Base-by-base conservation (phyloP, 2,888 invertebrate species). In the Zygogramma bicolorata region DNA sequence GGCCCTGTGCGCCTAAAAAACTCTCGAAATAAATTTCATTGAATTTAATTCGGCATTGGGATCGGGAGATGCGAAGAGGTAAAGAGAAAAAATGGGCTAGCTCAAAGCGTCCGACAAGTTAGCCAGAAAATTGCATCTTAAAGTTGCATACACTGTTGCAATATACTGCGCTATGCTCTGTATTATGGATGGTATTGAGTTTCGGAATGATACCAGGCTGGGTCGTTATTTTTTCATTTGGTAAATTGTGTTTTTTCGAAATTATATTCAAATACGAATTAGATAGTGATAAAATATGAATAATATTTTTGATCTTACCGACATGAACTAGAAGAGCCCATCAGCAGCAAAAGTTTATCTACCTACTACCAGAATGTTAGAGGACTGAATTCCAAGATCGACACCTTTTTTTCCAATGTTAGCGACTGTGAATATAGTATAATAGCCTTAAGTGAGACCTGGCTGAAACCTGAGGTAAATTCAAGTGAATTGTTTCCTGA, bases 81-180 rank as follows among this genome's bases (percentile, higher is more conserved):
- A 66, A 73, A 73, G 68, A 73, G 70, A 71, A 68, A 72, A 72
- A 74, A 76, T 66, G 65, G 68, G 66, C 70, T 34, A 34, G 65
- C 46, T 74, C 74, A 74, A 76, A 76, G 73, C 77, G 63, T 75
- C 77, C 74, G 77, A 74, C 74, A 61, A 40, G 71, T 60, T 75
- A 74, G 70, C 73, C 73, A 75, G 76, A 78, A 75, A 78, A 78
- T 78, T 76, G 70, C 75, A 71, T 74, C 75, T 71, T 74, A 70
- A 74, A 76, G 60, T 74, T 76, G 74, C 66, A 71, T 74, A 71
- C 74, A 71, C 68, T 68, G 70, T 40, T 63, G 75, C 65, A 75
- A 70, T 73, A 73, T 40, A 46, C 75, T 62, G 61, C 46, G 58
- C 63, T 67, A 49, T 61, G 66, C 58, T 66, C 61, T 73, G 62